Percentiles rank a stretch among this genome's conserved stretches.
phyloP scores from a whole-genome alignment of 1,140 invertebrate species.

The Cherax quadricarinatus region DNA sequence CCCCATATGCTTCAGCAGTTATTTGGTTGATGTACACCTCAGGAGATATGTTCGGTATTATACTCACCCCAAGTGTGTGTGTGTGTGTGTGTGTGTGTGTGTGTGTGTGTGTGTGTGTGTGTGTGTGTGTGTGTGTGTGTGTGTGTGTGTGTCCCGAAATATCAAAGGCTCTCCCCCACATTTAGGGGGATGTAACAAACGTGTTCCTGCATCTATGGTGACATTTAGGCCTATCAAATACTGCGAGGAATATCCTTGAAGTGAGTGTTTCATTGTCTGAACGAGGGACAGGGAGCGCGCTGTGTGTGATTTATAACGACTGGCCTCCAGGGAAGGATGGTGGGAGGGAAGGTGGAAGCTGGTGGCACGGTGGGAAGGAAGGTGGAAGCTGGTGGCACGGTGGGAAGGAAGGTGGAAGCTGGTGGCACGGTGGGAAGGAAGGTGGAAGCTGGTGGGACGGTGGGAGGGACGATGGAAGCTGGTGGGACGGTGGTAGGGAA shows the following conservation, averaged over 20 bases:
- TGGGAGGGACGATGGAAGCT: neutral
- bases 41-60: no score
- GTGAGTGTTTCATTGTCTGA: neutral
- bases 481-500: neutral
- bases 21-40: no score
- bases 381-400: neutral
- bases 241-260: neutral
- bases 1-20: no score
- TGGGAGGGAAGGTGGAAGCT: neutral
- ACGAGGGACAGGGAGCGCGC: neutral
- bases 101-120: neutral
- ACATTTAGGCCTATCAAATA: neutral
- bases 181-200: neutral
- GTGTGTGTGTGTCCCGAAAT: neutral
- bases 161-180: neutral
- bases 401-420: neutral
- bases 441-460: neutral
- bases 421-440: neutral
- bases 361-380: neutral
- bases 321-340: neutral
- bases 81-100: neutral
- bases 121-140: conserved; percentile 29
- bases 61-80: no score
- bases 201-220: neutral
- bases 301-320: neutral